Conservation (phyloP, 1,140 invertebrate species). For the Fopius arisanus region DNA sequence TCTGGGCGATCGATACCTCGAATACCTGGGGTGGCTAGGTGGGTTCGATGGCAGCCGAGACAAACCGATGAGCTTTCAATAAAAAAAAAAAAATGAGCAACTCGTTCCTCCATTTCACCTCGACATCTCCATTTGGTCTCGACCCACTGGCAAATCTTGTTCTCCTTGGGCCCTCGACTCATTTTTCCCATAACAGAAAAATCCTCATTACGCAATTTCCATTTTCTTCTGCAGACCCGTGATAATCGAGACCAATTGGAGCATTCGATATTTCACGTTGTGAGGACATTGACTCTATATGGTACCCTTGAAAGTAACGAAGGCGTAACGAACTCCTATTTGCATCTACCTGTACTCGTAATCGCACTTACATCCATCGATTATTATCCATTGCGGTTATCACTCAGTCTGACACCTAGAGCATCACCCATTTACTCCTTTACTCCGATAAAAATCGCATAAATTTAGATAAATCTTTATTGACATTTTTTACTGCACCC, state of each 20-base stretch:
- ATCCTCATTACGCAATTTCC: no score
- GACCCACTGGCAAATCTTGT: slow-evolving; percentile 33
- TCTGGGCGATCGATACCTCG: slow-evolving; percentile 21
- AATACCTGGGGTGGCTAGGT: slow-evolving; percentile 16
- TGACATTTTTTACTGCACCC: neutral
- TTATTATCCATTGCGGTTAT: slow-evolving; percentile 13
- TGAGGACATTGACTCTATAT: slow-evolving; percentile 24
- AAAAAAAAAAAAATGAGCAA: no score
- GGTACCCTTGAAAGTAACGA: slow-evolving; percentile 25
- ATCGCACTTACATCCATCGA: slow-evolving; percentile 7
- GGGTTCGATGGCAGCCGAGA: slow-evolving; percentile 25
- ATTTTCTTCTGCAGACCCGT: no score
- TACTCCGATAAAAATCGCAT: no score
- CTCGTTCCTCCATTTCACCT: neutral
- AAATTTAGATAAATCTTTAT: no score
- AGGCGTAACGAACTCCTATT: slow-evolving; percentile 6
- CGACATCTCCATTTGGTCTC: slow-evolving; percentile 46
- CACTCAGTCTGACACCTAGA: neutral
- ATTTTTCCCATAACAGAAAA: slow-evolving; percentile 37
- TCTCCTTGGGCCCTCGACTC: slow-evolving; percentile 52
- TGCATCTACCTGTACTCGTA: neutral
- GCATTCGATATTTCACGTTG: neutral
- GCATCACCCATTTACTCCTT: no score
- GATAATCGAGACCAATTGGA: slow-evolving; percentile 28
- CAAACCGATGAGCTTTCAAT: slow-evolving; percentile 17